Percentiles rank a stretch among this genome's conserved stretches.
These are phyloP conservation scores for Tetrax tetrax DNA, from an alignment of 2,113 vertebrate genomes.

Conservation along the genomic window DNA sequence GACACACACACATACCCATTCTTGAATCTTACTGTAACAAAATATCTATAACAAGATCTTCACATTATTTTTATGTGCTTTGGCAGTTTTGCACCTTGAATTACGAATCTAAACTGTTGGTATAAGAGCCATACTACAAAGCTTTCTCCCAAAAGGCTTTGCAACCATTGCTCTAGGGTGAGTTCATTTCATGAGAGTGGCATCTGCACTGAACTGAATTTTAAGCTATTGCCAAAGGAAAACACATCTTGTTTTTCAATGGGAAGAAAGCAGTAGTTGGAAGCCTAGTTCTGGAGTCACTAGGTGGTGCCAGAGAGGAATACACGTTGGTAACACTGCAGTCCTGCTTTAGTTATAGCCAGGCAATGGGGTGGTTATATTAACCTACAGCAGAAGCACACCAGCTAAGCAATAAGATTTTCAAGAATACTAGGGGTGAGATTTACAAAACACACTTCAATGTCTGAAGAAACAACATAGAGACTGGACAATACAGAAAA, in stretches of 20 bases:
- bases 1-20: background rate
- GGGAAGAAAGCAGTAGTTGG: background rate
- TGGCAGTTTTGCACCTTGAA: conserved; percentile 65
- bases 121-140: conserved; percentile 31
- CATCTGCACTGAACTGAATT: background rate
- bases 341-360: background rate
- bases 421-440: background rate
- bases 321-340: too few species aligned
- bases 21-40: conserved; percentile 41
- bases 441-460: background rate
- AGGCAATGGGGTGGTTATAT: background rate
- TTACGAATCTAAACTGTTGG: conserved; percentile 40
- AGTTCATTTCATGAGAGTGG: background rate
- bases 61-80: conserved; percentile 52
- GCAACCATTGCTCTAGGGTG: conserved; percentile 1
- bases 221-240: background rate
- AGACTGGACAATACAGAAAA: background rate
- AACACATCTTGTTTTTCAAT: background rate
- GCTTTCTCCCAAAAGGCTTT: conserved; percentile 27
- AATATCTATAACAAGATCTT: conserved; percentile 55
- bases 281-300: background rate
- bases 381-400: background rate
- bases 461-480: background rate
- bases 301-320: conserved; percentile 35
- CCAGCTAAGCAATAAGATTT: background rate